phyloP scores from a whole-genome alignment of 2,113 vertebrate genomes.

The Dicaeum eximium region DNA sequence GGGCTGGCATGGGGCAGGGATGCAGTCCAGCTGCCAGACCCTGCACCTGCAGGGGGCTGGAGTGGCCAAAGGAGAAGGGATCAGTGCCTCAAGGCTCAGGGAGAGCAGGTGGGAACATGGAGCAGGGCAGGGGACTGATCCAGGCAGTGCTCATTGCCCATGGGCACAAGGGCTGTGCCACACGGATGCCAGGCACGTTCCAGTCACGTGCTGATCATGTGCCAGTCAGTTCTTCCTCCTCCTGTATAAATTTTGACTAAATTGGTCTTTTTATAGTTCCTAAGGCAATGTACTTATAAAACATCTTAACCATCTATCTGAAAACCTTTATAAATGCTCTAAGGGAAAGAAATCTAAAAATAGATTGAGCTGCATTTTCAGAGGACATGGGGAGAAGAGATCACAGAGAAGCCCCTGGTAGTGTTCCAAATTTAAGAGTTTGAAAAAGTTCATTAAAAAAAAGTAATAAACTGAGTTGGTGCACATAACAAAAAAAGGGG shows the following conservation, averaged over 20 bases:
- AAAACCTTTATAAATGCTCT: background rate
- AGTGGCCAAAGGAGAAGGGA: background rate
- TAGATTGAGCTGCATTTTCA: background rate
- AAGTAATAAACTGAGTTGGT: background rate
- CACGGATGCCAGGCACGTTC: fast-evolving
- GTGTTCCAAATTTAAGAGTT: background rate
- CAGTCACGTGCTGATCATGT: fast-evolving
- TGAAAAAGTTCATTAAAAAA: background rate
- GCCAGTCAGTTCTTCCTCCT: background rate
- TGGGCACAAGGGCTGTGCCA: background rate
- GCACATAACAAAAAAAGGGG: background rate
- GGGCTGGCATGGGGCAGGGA: background rate
- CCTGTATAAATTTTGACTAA: background rate
- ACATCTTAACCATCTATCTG: background rate
- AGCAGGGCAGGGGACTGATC: background rate
- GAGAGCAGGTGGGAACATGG: background rate
- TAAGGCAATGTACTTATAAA: background rate
- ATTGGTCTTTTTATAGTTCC: background rate
- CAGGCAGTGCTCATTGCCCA: background rate
- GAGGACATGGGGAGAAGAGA: background rate
- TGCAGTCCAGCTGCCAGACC: background rate
- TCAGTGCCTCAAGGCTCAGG: background rate
- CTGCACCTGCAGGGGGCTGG: background rate
- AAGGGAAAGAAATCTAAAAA: background rate
- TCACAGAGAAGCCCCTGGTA: background rate